These are phyloP conservation scores for Sebastes oblongus DNA, from an alignment of 2,797 vertebrate species.

Conservation along the genomic window DNA sequence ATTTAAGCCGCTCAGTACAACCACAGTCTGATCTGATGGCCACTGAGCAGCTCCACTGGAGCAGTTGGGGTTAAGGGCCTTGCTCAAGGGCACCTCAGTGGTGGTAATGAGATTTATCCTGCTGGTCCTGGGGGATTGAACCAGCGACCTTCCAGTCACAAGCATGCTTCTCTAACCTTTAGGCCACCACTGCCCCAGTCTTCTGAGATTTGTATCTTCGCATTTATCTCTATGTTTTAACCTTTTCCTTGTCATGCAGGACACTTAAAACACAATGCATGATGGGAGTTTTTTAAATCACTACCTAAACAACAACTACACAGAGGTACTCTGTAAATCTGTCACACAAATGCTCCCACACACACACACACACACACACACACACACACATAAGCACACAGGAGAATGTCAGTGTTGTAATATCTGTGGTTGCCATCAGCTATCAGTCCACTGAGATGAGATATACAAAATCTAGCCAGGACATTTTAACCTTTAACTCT, in stretches of 20 bases:
- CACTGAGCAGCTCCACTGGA: no score
- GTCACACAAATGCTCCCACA: constrained; percentile 1
- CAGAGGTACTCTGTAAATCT: neutral
- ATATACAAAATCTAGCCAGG: neutral
- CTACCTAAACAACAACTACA: neutral
- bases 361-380: neutral
- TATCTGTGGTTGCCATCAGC: neutral
- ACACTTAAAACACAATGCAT: neutral
- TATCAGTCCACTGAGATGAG: neutral
- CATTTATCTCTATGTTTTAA: constrained; percentile 62
- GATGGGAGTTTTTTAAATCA: neutral
- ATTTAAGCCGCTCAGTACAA: no score
- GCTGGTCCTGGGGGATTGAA: fast-evolving
- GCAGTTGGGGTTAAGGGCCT: no score
- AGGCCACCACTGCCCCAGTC: no score
- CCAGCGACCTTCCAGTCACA: no score
- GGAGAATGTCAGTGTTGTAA: neutral
- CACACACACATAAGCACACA: neutral
- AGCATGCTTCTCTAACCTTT: no score
- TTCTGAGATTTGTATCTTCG: neutral
- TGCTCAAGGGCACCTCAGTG: no score
- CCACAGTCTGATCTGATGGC: no score
- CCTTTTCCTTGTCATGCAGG: neutral
- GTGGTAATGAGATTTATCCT: no score
- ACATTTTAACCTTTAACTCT: neutral